A percentile compares a stretch with the other conserved stretches of the same genome.
These are phyloP conservation scores for Melierax canorus DNA, from an alignment of 2,113 vertebrate species.

Conservation along the genomic window DNA sequence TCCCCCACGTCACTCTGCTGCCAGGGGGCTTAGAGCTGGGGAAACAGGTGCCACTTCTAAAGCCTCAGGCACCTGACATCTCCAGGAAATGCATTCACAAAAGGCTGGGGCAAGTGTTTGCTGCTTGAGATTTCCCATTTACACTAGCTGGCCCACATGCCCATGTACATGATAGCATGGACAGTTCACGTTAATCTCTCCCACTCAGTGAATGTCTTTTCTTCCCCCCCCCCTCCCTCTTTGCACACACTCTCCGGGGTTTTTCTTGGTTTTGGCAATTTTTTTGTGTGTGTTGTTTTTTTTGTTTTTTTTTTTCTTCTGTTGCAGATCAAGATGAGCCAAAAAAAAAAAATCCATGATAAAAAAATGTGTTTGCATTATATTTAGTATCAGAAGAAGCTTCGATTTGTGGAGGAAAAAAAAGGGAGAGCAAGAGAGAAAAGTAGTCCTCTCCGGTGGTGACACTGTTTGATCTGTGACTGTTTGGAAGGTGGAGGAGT, in stretches of 20 bases:
- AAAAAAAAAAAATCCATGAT: conserved; percentile 57
- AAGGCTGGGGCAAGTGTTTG: neutral
- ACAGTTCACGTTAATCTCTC: no score
- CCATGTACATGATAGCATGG: no score
- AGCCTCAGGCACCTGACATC: neutral
- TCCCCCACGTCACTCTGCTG: neutral
- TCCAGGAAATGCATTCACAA: neutral
- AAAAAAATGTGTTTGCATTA: conserved; percentile 78
- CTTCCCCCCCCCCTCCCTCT: conserved; percentile 8
- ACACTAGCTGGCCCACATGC: neutral
- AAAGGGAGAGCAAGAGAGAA: conserved; percentile 74
- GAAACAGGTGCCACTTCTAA: neutral
- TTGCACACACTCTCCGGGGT: conserved; percentile 67
- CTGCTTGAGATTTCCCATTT: neutral
- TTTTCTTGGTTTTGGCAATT: conserved; percentile 59
- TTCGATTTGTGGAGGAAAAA: conserved; percentile 68
- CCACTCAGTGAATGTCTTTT: no score
- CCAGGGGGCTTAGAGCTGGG: neutral
- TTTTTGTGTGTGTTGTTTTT: conserved; percentile 65
- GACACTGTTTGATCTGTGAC: conserved; percentile 87
- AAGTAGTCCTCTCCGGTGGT: conserved; percentile 82
- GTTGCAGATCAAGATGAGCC: conserved; percentile 77
- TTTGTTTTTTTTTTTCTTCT: conserved; percentile 65
- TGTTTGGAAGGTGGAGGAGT: conserved; percentile 87
- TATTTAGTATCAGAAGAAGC: conserved; percentile 77